Evolutionary conservation across 1,140 invertebrate genomes (phyloP), one percentile per base, ranked within the genome.

Genomic region (Pseudomyrmex gracilis): DNA sequence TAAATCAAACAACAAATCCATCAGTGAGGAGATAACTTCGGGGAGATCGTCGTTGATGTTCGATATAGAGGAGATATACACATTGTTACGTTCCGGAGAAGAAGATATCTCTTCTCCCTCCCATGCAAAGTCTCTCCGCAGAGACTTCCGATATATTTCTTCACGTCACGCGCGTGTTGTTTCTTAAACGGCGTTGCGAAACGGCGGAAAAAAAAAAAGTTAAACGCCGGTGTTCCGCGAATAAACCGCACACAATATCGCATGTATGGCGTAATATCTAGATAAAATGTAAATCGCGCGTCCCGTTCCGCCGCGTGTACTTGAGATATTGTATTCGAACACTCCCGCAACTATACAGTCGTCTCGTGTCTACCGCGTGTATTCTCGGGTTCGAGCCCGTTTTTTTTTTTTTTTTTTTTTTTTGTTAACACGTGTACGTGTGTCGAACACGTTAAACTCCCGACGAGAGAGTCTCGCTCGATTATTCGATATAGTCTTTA

Each of bases 241-340:
- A 76, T 76, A 76, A 76, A 64, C 47, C 12, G 47, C 73, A 76
- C 47, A 76, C 73, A 76, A 76, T 53, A n/a, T 76, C 64, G 73
- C 73, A 76, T 76, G 73, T 76, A 60, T 76, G 47, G 47, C 34
- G 47, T 66, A 64, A 76, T 76, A 13, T 51, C 73, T 76, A 76
- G 73, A 76, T 76, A 66, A 76, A 64, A 76, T 76, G 73, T 76
- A 76, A 76, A 76, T 76, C n/a, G 24, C n/a, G 24, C 58, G 22
- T 74, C 12, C n/a, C 60, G 22, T 60, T 76, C 47, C 51, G n/a
- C 7, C 43, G 47, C 47, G 47, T 34, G 34, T 53, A 64, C 64
- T 76, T 43, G 24, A 53, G 20, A 43, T 49, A 53, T 64, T 34
- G 34, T 34, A 5, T 34, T 34, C 34, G 34, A 34, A 34, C 34